Base-by-base conservation (phyloP, 2,888 invertebrate species). In the Rutpela maculata region DNA sequence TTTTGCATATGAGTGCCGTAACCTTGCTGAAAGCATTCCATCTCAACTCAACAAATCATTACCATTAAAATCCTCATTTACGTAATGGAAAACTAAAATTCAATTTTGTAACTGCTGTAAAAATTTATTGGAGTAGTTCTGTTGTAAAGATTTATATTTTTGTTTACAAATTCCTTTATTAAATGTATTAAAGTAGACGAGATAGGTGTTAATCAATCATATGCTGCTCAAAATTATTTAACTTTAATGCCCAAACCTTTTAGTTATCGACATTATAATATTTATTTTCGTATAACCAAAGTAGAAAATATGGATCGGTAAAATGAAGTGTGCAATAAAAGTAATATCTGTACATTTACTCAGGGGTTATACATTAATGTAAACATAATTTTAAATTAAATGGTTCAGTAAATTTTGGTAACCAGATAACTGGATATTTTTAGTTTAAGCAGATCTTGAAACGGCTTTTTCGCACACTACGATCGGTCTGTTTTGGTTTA, bases 121-220 rank as follows among this genome's bases (percentile, higher is more conserved):
- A n/a, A 50, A n/a, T n/a, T 50, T n/a, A 12, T n/a, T n/a, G 50
- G 12, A 12, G 43, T 11, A 12, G 43, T 43, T 2, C 15, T 12
- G 12, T 43, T 50, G 15, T n/a, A n/a, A 15, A 50, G 50, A 50
- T 50, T 50, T 50, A 50, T 50, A n/a, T 50, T 4, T 12, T n/a
- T 50, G 50, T 50, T 50, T 50, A 50, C 50, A 50, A n/a, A 50
- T 50, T 50, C 50, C n/a, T 50, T 50, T 50, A 50, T 50, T 15
- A 50, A 50, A 50, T 50, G 12, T 50, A 50, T 50, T 50, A 50
- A n/a, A 50, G 50, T n/a, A 50, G 12, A 50, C 50, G 7, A 50
- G 50, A 50, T 50, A 50, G n/a, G 50, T 50, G n/a, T 50, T 50
- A 50, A 50, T 50, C 50, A 50, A n/a, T 50, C n/a, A 15, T 2